phyloP scores from a whole-genome alignment of 1,140 invertebrate genomes.

The Wiebesia pumilae region DNA sequence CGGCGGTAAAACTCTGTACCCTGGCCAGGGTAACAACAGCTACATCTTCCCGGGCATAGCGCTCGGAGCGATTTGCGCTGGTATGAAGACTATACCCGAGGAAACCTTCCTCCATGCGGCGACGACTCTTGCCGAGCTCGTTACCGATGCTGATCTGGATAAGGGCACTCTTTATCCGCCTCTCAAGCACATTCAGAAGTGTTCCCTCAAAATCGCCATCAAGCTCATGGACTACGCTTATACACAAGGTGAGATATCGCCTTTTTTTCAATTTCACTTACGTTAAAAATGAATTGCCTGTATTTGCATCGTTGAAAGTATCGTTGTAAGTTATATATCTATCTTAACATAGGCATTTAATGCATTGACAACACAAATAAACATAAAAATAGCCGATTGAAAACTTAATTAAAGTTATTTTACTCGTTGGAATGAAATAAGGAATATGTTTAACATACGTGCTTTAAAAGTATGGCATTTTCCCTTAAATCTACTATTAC shows the following conservation, averaged over 20 bases:
- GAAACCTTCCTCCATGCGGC: conserved; percentile 93
- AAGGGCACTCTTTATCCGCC: conserved; percentile 97
- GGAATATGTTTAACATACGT: too few relatives aligned
- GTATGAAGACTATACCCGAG: conserved; percentile 90
- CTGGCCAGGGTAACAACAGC: conserved; percentile 97
- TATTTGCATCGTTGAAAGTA: too few relatives aligned
- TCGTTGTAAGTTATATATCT: too few relatives aligned
- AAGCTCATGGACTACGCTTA: conserved; percentile 93
- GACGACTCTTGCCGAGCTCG: conserved; percentile 87
- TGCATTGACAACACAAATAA: too few relatives aligned
- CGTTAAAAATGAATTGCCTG: not conserved
- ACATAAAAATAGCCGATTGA: too few relatives aligned
- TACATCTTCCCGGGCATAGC: conserved; percentile 98
- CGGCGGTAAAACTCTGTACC: conserved; percentile 85
- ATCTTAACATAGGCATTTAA: too few relatives aligned
- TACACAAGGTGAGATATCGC: conserved; percentile 80
- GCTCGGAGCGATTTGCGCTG: conserved; percentile 87
- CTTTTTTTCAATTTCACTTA: conserved; percentile 54
- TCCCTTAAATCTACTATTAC: not conserved
- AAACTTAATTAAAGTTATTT: too few relatives aligned
- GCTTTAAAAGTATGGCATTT: too few relatives aligned
- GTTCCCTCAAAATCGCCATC: conserved; percentile 91
- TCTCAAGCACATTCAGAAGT: conserved; percentile 88
- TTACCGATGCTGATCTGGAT: conserved; percentile 86
- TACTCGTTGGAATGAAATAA: too few relatives aligned